Base-by-base conservation (phyloP, 2,888 invertebrate genomes). In the Xiphydria camelus region DNA sequence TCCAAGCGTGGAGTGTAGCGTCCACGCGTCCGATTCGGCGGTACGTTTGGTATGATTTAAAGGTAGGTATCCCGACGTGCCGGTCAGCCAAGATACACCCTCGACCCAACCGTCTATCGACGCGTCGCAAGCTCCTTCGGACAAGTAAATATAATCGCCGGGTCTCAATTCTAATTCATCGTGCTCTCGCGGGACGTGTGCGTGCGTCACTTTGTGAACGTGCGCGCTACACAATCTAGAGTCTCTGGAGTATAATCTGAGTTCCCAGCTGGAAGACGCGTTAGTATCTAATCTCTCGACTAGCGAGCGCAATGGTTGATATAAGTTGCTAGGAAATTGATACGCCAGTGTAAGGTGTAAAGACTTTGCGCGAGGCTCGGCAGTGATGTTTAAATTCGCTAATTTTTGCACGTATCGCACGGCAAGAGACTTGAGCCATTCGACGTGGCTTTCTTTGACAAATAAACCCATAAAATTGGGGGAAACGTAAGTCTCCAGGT, bases 381-480 rank as follows among this genome's bases (percentile, higher is more conserved):
- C 78, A 64, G 83, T 84, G 59, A 88, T 84, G 12, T 86, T 87
- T 66, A 86, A 81, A 64, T 85, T 83, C 37, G 87, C 84, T 10
- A 90, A 85, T 78, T 89, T 88, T 75, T 88, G 88, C 20, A 89
- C 88, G 79, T 89, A 91, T 66, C 88, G 86, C 59, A 87, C 80
- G 2, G 91, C 88, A 56, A 93, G 80, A 55, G 86, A 82, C 70
- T 88, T 89, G 44, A 94, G 78, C 71, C 89, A 87, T 56, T 88
- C 87, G 0, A 90, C 89, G 77, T 89, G 88, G 52, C 87, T 83
- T 58, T 92, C 89, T 9, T 87, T 86, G 2, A 94, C 86, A 77
- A 94, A 94, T 36, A 93, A 82, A 0, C 94, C 94, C 87, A 94
- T 91, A 71, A 93, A 94, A 75, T 92, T 93, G 12, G 86, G 87